A percentile compares a stretch with the other conserved stretches of the same genome.
Evolutionary conservation across 2,113 vertebrate genomes (phyloP).

Genomic region (Holacanthus passer): DNA sequence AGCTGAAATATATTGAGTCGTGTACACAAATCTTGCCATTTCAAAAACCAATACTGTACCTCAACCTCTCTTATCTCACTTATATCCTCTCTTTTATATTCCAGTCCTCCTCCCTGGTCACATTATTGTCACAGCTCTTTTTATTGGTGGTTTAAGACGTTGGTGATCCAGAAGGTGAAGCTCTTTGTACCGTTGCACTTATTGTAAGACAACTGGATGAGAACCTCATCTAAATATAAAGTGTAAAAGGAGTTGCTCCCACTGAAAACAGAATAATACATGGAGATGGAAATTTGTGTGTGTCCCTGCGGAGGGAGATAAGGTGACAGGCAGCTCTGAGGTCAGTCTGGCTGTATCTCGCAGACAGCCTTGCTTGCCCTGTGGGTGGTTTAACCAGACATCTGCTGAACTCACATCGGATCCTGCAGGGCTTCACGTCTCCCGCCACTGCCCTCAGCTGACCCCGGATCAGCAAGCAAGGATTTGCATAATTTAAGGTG

Average conservation of each 20-base stretch:
- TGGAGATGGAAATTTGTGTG: slow-evolving; percentile 31
- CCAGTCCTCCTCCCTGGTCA: neutral
- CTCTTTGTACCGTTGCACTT: slow-evolving; percentile 9
- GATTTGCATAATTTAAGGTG: slow-evolving; percentile 67
- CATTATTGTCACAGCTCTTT: neutral
- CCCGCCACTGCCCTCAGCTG: slow-evolving; percentile 50
- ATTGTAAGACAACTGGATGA: neutral
- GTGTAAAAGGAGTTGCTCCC: neutral
- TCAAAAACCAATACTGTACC: slow-evolving; percentile 1
- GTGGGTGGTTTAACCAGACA: slow-evolving; percentile 69
- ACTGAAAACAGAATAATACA: slow-evolving; percentile 19
- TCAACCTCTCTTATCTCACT: neutral
- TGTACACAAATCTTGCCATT: neutral
- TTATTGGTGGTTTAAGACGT: neutral
- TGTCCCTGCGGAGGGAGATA: slow-evolving; percentile 57
- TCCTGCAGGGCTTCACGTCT: slow-evolving; percentile 56
- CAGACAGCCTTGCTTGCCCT: slow-evolving; percentile 64
- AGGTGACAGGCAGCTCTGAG: slow-evolving; percentile 70
- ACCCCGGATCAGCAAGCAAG: slow-evolving; percentile 52
- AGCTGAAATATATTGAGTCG: slow-evolving; percentile 1
- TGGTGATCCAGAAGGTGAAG: neutral
- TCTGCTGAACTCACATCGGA: slow-evolving; percentile 66
- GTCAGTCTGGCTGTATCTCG: slow-evolving; percentile 63
- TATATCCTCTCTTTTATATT: slow-evolving; percentile 10
- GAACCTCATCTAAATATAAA: slow-evolving; percentile 25